These are phyloP conservation scores for Melinopterus prodromus DNA, from an alignment of 2,888 invertebrate species.

Conservation along the genomic window DNA sequence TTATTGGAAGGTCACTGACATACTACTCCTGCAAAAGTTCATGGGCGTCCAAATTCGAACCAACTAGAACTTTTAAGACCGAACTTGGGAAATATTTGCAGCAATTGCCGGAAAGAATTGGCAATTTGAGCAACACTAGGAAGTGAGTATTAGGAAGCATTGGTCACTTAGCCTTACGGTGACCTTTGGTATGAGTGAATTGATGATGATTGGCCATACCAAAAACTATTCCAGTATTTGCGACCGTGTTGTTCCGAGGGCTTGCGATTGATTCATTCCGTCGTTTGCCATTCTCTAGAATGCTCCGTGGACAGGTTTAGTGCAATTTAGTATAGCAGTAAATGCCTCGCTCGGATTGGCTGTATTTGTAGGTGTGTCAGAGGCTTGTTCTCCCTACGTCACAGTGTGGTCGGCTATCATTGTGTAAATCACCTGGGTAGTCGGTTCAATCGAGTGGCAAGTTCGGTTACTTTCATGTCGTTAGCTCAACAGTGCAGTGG, in stretches of 20 bases:
- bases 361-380: background rate
- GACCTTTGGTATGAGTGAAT: background rate
- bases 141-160: background rate
- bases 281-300: background rate
- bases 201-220: background rate
- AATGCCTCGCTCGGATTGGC: background rate
- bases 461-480: conserved; percentile 4
- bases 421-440: background rate
- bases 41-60: background rate
- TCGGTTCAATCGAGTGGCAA: background rate
- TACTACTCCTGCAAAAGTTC: background rate
- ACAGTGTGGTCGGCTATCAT: background rate
- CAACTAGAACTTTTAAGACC: background rate
- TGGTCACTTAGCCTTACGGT: background rate
- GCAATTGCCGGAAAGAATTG: background rate
- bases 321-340: background rate
- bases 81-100: background rate
- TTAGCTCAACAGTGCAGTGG: background rate
- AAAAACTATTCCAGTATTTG: background rate
- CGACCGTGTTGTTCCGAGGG: background rate
- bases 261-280: background rate
- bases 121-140: background rate
- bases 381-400: background rate
- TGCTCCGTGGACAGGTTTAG: background rate
- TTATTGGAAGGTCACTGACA: background rate